These are phyloP conservation scores for Cranoglanis bouderius DNA, from an alignment of 2,113 vertebrate species.

Conservation along the genomic window DNA sequence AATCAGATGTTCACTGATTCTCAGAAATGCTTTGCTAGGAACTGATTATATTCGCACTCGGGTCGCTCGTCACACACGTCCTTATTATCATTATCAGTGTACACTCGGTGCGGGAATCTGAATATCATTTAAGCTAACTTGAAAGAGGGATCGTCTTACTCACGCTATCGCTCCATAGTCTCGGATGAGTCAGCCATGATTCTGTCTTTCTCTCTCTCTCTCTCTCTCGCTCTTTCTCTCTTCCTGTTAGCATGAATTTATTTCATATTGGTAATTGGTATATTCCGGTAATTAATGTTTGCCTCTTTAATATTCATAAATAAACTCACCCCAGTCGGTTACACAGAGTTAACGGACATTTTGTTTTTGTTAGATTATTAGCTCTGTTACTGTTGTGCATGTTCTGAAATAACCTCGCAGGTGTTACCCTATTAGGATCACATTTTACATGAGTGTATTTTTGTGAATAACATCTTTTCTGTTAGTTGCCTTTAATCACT, in stretches of 20 bases:
- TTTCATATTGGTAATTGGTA: neutral
- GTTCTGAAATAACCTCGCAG: no score
- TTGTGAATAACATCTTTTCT: no score
- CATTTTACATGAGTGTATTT: neutral
- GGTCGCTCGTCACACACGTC: slow-evolving; percentile 18
- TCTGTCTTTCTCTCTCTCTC: neutral
- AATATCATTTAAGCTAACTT: neutral
- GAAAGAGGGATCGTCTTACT: neutral
- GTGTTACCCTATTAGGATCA: no score
- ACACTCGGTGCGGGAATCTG: neutral
- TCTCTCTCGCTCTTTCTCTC: neutral
- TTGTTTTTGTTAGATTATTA: neutral
- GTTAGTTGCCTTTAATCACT: no score
- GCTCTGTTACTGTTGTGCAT: neutral
- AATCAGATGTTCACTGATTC: slow-evolving; percentile 36
- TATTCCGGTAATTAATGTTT: neutral
- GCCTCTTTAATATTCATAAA: neutral
- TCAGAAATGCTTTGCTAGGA: slow-evolving; percentile 24
- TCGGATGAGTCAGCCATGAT: neutral
- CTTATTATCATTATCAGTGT: neutral
- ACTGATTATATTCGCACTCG: slow-evolving; percentile 7
- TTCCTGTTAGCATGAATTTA: neutral
- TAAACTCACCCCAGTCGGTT: neutral
- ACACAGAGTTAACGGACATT: neutral
- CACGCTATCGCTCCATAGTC: neutral